Percentiles rank a stretch among this genome's conserved stretches.
These are phyloP conservation scores for Caracal caracal DNA, from an alignment of 2,113 vertebrate species.

Conservation along the genomic window DNA sequence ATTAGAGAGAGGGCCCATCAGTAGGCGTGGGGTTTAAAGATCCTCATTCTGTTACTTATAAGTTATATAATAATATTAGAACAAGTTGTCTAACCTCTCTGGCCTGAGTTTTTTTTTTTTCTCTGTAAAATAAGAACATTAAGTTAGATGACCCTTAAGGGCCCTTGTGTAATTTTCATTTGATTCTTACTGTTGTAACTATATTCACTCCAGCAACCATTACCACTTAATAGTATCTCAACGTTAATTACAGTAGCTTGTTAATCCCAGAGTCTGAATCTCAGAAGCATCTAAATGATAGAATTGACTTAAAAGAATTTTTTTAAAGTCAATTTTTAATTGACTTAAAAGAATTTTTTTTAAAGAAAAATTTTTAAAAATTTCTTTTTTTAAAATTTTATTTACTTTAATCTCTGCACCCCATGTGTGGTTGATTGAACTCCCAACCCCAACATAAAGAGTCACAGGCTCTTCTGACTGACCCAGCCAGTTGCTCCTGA, in stretches of 20 bases:
- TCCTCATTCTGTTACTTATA: not conserved
- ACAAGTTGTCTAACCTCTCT: not conserved
- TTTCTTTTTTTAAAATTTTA: too few species aligned
- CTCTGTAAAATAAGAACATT: conserved; percentile 24
- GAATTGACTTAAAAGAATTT: conserved; percentile 48
- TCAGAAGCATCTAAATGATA: conserved; percentile 37
- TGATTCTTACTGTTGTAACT: not conserved
- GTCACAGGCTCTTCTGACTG: not conserved
- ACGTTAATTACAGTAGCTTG: not conserved
- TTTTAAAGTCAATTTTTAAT: not conserved
- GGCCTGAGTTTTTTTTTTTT: conserved; percentile 14
- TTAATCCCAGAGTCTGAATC: conserved; percentile 25
- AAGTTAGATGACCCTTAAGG: not conserved
- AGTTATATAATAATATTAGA: not conserved
- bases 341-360: conserved; percentile 48
- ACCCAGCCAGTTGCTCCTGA: not conserved
- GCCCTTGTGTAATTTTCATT: not conserved
- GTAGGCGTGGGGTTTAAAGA: conserved; percentile 3
- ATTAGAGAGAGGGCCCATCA: conserved; percentile 17
- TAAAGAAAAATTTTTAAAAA: too few species aligned
- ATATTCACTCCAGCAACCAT: not conserved
- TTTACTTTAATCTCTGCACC: too few species aligned
- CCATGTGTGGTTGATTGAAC: too few species aligned
- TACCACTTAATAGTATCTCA: not conserved
- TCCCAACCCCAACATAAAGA: not conserved